A percentile compares a stretch with the other conserved stretches of the same genome.
Evolutionary conservation across 2,113 vertebrate species (phyloP).

Genomic region (Xenopus laevis): DNA sequence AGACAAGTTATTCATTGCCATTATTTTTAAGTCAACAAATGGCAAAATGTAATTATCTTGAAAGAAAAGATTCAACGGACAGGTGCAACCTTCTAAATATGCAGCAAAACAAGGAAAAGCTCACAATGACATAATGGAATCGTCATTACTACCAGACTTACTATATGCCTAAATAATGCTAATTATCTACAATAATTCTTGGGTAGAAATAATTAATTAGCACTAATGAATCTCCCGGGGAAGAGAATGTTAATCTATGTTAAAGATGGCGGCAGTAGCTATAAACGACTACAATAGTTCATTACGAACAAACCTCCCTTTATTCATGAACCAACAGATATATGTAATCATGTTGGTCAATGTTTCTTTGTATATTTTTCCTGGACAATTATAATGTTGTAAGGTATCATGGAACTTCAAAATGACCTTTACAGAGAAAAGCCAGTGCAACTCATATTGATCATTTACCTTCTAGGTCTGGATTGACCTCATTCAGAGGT

Average conservation of each 20-base stretch:
- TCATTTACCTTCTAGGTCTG: conserved; percentile 1
- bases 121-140: not conserved
- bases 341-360: too few species aligned
- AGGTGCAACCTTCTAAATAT: not conserved
- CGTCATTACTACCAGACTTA: not conserved
- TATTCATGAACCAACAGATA: too few species aligned
- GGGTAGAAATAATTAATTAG: not conserved
- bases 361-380: too few species aligned
- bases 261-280: not conserved
- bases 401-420: not conserved
- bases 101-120: not conserved
- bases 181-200: not conserved
- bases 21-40: too few species aligned
- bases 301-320: too few species aligned
- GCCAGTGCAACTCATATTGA: too few species aligned
- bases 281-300: too few species aligned
- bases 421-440: not conserved
- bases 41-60: too few species aligned
- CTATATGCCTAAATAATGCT: not conserved
- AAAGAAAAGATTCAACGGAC: not conserved
- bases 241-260: not conserved
- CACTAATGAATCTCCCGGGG: not conserved
- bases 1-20: too few species aligned
- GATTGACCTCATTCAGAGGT: conserved; percentile 26
- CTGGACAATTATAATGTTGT: not conserved